Evolutionary conservation across 2,888 invertebrate species (phyloP).

Genomic region (Hecatera dysodea): DNA sequence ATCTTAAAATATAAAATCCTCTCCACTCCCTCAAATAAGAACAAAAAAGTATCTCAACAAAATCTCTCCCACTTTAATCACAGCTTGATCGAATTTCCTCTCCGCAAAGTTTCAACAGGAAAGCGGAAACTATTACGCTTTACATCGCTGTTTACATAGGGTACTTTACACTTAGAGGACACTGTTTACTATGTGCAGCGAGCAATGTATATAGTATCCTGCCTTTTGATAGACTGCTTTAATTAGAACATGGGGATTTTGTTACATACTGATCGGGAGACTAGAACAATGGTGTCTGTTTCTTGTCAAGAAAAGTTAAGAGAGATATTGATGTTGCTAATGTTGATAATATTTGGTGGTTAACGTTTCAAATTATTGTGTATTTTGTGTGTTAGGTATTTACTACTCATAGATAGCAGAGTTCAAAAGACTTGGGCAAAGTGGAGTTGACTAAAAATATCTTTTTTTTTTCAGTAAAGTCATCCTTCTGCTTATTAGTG

Average conservation of each 20-base stretch:
- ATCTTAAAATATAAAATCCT: slow-evolving; percentile 29
- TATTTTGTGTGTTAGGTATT: not conserved
- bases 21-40: slow-evolving; percentile 19
- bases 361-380: not conserved
- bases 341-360: no score
- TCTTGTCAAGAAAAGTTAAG: slow-evolving; percentile 4
- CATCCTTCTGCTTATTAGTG: no score
- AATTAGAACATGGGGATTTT: slow-evolving; percentile 45
- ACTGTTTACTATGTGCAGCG: slow-evolving; percentile 54
- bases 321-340: not conserved
- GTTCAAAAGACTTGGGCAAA: no score
- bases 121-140: slow-evolving; percentile 72
- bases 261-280: slow-evolving; percentile 22
- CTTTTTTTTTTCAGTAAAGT: no score
- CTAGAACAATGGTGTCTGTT: slow-evolving; percentile 28
- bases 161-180: slow-evolving; percentile 67
- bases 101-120: slow-evolving; percentile 73
- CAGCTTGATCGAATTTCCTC: slow-evolving; percentile 81
- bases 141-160: slow-evolving; percentile 71
- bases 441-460: no score
- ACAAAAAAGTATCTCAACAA: slow-evolving; percentile 61
- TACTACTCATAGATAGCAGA: no score
- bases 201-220: slow-evolving; percentile 54
- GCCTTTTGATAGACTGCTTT: slow-evolving; percentile 47
- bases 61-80: slow-evolving; percentile 77